Evolutionary conservation across 2,113 vertebrate genomes (phyloP), one percentile per base, ranked within the genome.

Genomic region (Burhinus oedicnemus): DNA sequence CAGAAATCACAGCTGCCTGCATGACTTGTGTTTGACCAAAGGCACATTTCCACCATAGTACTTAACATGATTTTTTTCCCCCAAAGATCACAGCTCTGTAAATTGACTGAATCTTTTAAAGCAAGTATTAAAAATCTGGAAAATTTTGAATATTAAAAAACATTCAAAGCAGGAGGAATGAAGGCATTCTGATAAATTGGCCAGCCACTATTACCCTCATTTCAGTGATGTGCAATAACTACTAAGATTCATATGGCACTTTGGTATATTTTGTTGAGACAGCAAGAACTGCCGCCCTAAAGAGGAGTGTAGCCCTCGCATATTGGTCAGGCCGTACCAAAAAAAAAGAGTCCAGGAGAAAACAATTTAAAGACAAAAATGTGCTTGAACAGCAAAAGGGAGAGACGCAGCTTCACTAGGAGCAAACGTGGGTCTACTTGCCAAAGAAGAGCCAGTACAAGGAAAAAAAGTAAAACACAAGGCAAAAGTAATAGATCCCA

Each of bases 381-480:
- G 58, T 95, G 82, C 87, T 93, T 68, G 17, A 80, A 72, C 54
- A 80, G 92, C 75, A 80, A 88, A 94, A 90, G 40, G 70, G 82
- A 93, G 32, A 94, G 54, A 71, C 17, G 69, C 32, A 58, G 45
- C 62, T 93, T 74, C 84, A 19, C 38, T 42, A 85, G 93, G n/a
- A 65, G 66, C 51, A 74, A 94, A 70, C 15, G 11, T 1, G 1
- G 47, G 6, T 85, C 52, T 94, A 49, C n/a, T 74, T 88, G 95
- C 92, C 92, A 96, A 91, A 85, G 64, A 91, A 89, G 89, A 72
- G 87, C 69, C 74, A 83, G 62, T 62, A 58, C 75, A 88, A 83
- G 62, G 70, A 7, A 80, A 77, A 78, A 88, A 79, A 45, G 34
- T 51, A 54, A 91, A 85, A 40, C 40, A 80, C 52, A 61, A 83